Conservation (phyloP, 2,888 invertebrate species). For the Tetranychus piercei region DNA sequence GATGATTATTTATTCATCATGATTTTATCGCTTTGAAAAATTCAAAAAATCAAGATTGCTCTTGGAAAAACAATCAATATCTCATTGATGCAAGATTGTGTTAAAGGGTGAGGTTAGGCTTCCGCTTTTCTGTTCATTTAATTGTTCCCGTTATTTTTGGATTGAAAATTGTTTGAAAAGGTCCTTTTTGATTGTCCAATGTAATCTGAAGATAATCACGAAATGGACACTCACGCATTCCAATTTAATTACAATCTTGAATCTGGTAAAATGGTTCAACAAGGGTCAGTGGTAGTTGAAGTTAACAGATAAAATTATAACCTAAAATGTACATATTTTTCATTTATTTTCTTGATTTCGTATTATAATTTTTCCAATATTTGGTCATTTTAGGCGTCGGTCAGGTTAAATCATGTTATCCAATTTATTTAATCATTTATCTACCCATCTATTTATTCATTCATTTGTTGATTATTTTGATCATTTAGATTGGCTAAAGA, state of each 20-base stretch:
- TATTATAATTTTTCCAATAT: background rate
- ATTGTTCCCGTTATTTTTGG: no score
- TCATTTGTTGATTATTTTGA: background rate
- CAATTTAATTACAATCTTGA: background rate
- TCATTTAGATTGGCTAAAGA: no score
- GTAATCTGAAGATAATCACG: background rate
- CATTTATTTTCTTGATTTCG: background rate
- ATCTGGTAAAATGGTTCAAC: background rate
- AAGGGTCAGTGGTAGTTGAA: background rate
- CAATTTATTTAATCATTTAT: background rate
- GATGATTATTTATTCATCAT: no score
- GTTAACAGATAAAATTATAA: background rate
- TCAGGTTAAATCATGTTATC: background rate
- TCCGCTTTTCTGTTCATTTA: no score
- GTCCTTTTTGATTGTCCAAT: background rate
- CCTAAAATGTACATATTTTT: background rate
- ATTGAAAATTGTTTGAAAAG: background rate
- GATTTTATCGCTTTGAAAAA: no score
- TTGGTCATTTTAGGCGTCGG: background rate
- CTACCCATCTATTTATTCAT: background rate
- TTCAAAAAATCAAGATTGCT: no score
- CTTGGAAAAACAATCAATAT: no score
- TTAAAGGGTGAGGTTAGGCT: no score
- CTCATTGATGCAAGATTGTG: no score
- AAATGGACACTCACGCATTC: background rate